Base-by-base conservation (phyloP, 2,113 vertebrate genomes). In the Alces alces region DNA sequence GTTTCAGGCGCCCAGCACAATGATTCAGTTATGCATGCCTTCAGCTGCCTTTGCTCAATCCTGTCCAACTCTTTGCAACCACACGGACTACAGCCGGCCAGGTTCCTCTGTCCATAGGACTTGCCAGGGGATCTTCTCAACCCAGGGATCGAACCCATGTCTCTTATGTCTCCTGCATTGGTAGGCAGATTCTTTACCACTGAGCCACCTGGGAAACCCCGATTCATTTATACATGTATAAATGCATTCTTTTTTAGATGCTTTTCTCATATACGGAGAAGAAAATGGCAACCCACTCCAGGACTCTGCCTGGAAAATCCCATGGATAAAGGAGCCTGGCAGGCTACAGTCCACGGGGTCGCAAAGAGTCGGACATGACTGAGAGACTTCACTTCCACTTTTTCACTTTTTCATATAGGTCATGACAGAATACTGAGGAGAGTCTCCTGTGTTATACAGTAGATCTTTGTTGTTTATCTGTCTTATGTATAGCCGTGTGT, bases 351-450 rank as follows among this genome's bases (percentile, higher is more conserved):
- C 66, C 66, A 36, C 1, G 5, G 19, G 5, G 10, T 39, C 10
- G 0, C 19, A 39, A 12, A 36, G n/a, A 12, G n/a, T 36, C 1
- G 0, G n/a, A 70, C n/a, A 39, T 1, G 19, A 70, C 19, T 70
- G n/a, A 70, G 5, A 36, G 66, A 23, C n/a, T 39, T 70, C n/a
- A 23, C 19, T 39, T 70, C n/a, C n/a, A 39, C n/a, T 39, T 12
- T 70, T 70, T 36, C 64, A 70, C n/a, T 39, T 70, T 6, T 36
- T 39, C 2, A 39, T 73, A 73, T 12, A 39, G 36, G 21, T 39
- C 11, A 73, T 39, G 36, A 23, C 19, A 73, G 66, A 25, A 73
- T 39, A 12, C 36, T 13, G 36, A 73, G 66, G 2, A 39, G 66
- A 39, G 21, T 23, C 4, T 2, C 39, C 39, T 43, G 3, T 14